Conservation (phyloP, 2,797 vertebrate species). For the Lagocephalus sceleratus region DNA sequence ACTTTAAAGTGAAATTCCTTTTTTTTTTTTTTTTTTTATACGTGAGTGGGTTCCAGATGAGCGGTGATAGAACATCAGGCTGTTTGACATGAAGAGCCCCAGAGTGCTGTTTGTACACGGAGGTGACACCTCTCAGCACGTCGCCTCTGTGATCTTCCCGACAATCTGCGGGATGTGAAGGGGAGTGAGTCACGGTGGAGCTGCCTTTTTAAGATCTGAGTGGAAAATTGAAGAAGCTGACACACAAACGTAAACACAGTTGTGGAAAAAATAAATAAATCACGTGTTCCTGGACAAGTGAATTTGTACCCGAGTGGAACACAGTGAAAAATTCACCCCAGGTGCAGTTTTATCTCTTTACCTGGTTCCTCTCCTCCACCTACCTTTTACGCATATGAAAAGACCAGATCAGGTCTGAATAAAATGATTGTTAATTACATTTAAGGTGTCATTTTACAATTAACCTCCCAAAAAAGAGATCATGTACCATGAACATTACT, state of each 20-base stretch:
- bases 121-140: conserved; percentile 15
- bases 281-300: conserved; percentile 1
- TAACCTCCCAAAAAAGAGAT: too few relatives aligned
- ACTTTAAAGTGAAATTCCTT: too few relatives aligned
- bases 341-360: too few relatives aligned
- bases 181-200: conserved; percentile 3
- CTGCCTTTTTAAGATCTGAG: not conserved
- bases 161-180: conserved; percentile 14
- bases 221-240: not conserved
- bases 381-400: too few relatives aligned
- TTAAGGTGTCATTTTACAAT: too few relatives aligned
- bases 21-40: too few relatives aligned
- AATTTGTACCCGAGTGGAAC: not conserved
- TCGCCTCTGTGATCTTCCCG: conserved; percentile 16
- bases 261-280: too few relatives aligned
- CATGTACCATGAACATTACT: too few relatives aligned
- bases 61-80: conserved; percentile 1
- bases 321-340: too few relatives aligned
- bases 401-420: too few relatives aligned
- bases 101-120: conserved; percentile 6
- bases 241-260: not conserved
- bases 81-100: conserved; percentile 14
- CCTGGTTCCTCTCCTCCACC: too few relatives aligned
- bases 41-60: not conserved
- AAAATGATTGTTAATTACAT: too few relatives aligned